Percentiles rank a stretch among this genome's conserved stretches.
These are phyloP conservation scores for Hermaeophaga mercurialis DNA, from an alignment of 2,888 invertebrate genomes.

Conservation along the genomic window DNA sequence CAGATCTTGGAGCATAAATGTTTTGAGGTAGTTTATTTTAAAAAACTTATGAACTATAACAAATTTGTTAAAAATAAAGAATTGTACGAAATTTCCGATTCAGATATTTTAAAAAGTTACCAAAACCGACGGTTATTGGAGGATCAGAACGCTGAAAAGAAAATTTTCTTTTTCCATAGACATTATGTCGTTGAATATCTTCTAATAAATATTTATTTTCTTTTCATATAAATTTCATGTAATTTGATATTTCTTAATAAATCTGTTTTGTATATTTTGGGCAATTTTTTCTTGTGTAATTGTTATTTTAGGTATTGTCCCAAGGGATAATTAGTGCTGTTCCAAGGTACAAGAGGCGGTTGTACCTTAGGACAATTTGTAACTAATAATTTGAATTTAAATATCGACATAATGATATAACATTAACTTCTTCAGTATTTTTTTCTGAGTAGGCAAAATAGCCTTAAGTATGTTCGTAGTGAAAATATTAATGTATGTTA, in stretches of 20 bases:
- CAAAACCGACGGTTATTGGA: conserved; percentile 23
- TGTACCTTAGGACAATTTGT: conserved; percentile 24
- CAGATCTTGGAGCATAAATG: conserved; percentile 10
- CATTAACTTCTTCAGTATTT: too few relatives aligned
- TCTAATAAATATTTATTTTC: too few relatives aligned
- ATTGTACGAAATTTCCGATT: conserved; percentile 18
- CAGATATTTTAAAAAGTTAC: conserved; percentile 16
- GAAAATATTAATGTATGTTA: too few relatives aligned
- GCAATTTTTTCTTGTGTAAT: too few relatives aligned
- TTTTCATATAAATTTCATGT: too few relatives aligned
- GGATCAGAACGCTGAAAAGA: too few relatives aligned
- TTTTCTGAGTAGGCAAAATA: too few relatives aligned
- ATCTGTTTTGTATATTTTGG: conserved; percentile 4
- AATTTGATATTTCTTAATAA: conserved; percentile 13
- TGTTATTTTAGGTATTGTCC: not conserved
- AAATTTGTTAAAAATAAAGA: conserved; percentile 16
- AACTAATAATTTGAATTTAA: too few relatives aligned
- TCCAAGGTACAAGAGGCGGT: conserved; percentile 15
- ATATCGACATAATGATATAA: too few relatives aligned
- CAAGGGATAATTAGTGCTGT: conserved; percentile 13
- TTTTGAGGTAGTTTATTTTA: conserved; percentile 15
- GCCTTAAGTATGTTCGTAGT: too few relatives aligned
- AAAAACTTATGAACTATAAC: conserved; percentile 8
- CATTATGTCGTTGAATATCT: too few relatives aligned
- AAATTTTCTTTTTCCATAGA: too few relatives aligned